These are phyloP conservation scores for Cotesia typhae DNA, from an alignment of 1,140 invertebrate species.

Conservation along the genomic window DNA sequence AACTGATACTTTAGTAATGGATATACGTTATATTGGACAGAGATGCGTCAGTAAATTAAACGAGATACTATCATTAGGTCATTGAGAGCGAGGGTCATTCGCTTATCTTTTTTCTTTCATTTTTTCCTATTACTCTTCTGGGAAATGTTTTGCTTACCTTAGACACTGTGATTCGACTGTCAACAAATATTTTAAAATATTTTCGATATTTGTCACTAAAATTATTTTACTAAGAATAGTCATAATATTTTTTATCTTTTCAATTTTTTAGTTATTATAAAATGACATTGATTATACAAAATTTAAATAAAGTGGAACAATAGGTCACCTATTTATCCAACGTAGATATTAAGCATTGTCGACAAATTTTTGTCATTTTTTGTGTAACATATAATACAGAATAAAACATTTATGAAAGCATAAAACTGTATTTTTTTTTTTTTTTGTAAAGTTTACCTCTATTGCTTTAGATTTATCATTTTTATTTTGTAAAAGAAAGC, in stretches of 20 bases:
- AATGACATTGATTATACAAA: no score
- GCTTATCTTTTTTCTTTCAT: conserved; percentile 43
- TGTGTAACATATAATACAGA: no score
- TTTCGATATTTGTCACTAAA: no score
- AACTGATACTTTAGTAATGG: conserved; percentile 31
- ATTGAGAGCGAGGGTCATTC: conserved; percentile 50
- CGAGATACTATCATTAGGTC: conserved; percentile 47
- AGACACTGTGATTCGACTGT: no score
- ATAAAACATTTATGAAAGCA: no score
- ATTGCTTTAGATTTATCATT: no score
- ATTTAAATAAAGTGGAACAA: not conserved
- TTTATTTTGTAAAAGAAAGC: no score
- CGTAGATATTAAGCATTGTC: not conserved
- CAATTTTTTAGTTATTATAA: not conserved
- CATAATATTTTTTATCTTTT: not conserved
- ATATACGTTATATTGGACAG: conserved; percentile 39
- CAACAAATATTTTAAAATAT: no score
- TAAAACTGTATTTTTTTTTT: no score
- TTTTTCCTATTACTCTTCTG: conserved; percentile 15
- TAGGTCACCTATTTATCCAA: conserved; percentile 6
- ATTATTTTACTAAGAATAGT: no score
- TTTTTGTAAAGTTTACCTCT: no score
- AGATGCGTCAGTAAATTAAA: conserved; percentile 45
- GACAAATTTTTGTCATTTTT: no score
- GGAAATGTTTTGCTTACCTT: conserved; percentile 4